Evolutionary conservation across 2,888 invertebrate genomes (phyloP).

Genomic region (Eristalis intricaria): DNA sequence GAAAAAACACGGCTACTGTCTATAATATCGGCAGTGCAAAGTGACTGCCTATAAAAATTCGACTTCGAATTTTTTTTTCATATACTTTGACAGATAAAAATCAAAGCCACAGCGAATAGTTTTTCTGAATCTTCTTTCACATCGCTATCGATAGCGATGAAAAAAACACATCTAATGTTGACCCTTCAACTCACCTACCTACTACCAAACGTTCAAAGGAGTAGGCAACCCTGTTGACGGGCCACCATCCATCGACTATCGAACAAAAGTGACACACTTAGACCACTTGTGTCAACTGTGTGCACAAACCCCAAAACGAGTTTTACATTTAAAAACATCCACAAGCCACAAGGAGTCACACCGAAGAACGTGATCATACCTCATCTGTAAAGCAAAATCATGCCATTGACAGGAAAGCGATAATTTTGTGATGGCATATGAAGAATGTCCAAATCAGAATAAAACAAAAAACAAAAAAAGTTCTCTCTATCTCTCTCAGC

Average conservation of each 20-base stretch:
- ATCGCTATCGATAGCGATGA: no score
- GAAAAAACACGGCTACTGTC: no score
- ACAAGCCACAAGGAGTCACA: not conserved
- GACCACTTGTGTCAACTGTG: not conserved
- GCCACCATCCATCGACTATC: not conserved
- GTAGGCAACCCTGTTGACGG: not conserved
- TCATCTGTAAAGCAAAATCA: not conserved
- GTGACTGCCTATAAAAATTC: no score
- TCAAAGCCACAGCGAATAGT: no score
- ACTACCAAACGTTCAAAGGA: not conserved
- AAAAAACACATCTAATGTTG: no score
- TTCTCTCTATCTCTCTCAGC: not conserved
- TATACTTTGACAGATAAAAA: no score
- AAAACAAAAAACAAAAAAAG: no score
- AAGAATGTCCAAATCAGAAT: not conserved
- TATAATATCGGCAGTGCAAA: no score
- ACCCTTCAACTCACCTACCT: no score
- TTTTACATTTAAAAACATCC: not conserved
- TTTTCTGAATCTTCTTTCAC: no score
- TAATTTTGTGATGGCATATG: not conserved
- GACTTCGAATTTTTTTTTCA: no score
- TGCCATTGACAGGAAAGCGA: not conserved
- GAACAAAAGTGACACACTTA: not conserved
- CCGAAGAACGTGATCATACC: not conserved
- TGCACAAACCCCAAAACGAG: not conserved